These are phyloP conservation scores for Nyctereutes procyonoides DNA, from an alignment of 2,113 vertebrate species.

Conservation along the genomic window DNA sequence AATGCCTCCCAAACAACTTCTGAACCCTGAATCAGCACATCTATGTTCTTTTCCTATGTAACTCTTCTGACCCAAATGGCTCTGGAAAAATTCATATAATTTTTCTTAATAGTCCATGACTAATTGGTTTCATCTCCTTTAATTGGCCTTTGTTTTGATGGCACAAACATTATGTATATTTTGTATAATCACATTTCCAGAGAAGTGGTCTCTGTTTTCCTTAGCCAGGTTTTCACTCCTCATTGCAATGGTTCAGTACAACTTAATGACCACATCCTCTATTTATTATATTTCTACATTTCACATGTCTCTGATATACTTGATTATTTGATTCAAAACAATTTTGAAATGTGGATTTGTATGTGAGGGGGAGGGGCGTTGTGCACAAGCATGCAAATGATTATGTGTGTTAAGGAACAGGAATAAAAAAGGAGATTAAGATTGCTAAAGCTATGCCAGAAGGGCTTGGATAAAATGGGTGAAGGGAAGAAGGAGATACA, in stretches of 20 bases:
- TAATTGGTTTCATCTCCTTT: neutral
- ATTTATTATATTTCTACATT: neutral
- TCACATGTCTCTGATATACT: neutral
- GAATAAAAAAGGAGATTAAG: neutral
- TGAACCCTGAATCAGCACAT: neutral
- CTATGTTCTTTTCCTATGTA: neutral
- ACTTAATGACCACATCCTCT: neutral
- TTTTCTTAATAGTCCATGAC: neutral
- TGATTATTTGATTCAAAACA: neutral
- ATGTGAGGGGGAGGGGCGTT: fast-evolving
- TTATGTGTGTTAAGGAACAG: neutral
- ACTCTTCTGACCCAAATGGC: neutral
- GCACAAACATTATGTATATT: neutral
- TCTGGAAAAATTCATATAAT: neutral
- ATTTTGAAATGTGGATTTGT: neutral
- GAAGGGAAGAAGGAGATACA: neutral
- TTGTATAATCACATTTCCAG: neutral
- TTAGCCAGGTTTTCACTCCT: neutral
- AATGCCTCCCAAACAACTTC: neutral
- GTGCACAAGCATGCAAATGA: neutral
- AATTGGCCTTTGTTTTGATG: neutral
- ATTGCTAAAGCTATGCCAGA: neutral
- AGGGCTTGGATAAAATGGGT: neutral
- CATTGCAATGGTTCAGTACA: neutral
- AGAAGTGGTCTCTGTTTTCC: neutral